Conservation (phyloP, 2,797 vertebrate species). For the Centroberyx gerrardi region DNA sequence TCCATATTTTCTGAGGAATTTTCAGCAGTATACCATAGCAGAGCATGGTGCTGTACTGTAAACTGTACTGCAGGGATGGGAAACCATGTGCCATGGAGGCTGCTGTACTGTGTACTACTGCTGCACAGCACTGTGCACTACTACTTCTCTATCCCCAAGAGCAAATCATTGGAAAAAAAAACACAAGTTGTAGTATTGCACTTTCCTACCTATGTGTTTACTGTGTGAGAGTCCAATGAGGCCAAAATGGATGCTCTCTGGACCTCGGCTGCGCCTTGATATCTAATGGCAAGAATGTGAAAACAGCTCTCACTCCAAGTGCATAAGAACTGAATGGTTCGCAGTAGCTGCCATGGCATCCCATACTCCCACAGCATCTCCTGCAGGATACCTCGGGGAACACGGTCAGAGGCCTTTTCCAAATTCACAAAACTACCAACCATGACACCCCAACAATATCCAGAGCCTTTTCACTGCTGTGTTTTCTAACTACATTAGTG, state of each 20-base stretch:
- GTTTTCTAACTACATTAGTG: constrained; percentile 26
- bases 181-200: too few relatives aligned
- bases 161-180: too few relatives aligned
- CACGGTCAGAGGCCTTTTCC: background rate
- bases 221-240: too few relatives aligned
- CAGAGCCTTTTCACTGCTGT: constrained; percentile 28
- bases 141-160: too few relatives aligned
- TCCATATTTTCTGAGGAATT: constrained; percentile 57
- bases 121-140: too few relatives aligned
- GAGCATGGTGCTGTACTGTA: constrained; percentile 22
- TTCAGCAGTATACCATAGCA: constrained; percentile 1
- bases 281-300: constrained; percentile 23
- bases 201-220: too few relatives aligned
- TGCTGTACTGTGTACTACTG: too few relatives aligned
- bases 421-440: constrained; percentile 17
- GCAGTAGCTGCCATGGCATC: background rate
- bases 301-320: constrained; percentile 4
- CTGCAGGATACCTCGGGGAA: constrained; percentile 1
- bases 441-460: background rate
- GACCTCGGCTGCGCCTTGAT: constrained; percentile 8
- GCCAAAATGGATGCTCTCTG: constrained; percentile 9
- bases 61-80: constrained; percentile 18
- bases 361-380: constrained; percentile 16
- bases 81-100: constrained; percentile 23
- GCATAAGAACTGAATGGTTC: background rate